Base-by-base conservation (phyloP, 2,797 vertebrate species). In the Acipenser oxyrinchus region DNA sequence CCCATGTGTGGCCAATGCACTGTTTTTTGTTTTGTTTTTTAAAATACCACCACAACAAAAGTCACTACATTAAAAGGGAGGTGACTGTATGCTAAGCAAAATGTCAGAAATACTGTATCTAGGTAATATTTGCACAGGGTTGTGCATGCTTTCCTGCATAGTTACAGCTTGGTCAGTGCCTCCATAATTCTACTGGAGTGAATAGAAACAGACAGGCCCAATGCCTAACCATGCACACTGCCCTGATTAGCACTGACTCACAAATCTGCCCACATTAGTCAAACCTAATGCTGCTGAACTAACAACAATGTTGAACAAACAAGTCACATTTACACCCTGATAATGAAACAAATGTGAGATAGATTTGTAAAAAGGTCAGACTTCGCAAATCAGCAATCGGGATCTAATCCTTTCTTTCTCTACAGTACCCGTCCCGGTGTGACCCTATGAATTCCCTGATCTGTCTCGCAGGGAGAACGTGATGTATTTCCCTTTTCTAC, bases 211-310 rank as follows among this genome's bases (percentile, higher is more conserved):
- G 79, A 77, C 74, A 48, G 68, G 72, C 78, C 75, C 69, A 82
- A 82, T 76, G 82, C 77, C 73, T 82, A 76, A 87, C 86, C 85
- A 83, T 67, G 78, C 73, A 81, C 78, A 82, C 82, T 62, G 78
- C 75, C 78, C 82, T 82, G 82, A 87, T 86, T 83, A 76, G 59
- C 63, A 77, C 76, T 73, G 81, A 86, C 81, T 86, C 79, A 80
- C 71, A 82, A 70, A 83, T 78, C 80, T 84, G 78, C 49, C 63
- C 68, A 69, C 13, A 37, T 50, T 64, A 60, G 11, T 51, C 53
- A 7, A 49, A 48, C 55, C 71, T 66, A 23, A 74, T 69, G 78
- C 71, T 48, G 13, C 79, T 70, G 75, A 66, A 64, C 76, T 77
- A 74, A 71, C 75, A 84, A 80, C 83, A 86, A 84, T 83, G 81